Conservation (phyloP, 2,113 vertebrate genomes). For the Bufo gargarizans region DNA sequence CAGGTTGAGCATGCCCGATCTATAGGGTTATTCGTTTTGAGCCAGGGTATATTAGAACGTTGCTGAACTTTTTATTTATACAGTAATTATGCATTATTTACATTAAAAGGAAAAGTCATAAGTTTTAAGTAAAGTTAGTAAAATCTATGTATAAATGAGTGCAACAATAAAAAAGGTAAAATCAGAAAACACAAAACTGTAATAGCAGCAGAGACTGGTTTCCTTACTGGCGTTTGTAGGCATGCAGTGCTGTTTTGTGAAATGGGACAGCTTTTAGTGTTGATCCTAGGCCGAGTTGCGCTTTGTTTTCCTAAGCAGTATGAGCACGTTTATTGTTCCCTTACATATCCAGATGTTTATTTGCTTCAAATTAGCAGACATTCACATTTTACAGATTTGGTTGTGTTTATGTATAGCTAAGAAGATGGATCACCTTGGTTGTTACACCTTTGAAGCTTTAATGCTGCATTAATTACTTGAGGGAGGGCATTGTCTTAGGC, state of each 20-base stretch:
- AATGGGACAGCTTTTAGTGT: not conserved
- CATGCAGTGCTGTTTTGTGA: not conserved
- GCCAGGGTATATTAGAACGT: no score
- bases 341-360: slow-evolving; percentile 5
- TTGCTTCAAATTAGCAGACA: not conserved
- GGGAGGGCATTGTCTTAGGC: no score
- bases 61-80: no score
- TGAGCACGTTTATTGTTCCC: slow-evolving; percentile 3
- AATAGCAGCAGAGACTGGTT: not conserved
- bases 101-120: no score
- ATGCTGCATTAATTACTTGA: not conserved
- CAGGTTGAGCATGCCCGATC: no score
- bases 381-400: not conserved
- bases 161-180: not conserved
- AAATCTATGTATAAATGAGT: not conserved
- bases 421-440: not conserved
- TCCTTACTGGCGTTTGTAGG: not conserved
- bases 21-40: no score
- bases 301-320: not conserved
- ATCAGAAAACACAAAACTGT: not conserved
- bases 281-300: not conserved
- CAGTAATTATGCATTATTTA: no score
- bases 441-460: not conserved
- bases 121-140: not conserved
- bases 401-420: not conserved